phyloP scores from a whole-genome alignment of 2,113 vertebrate genomes.

The human region GRCh38 chr9:26603501-26604000 shows the following conservation, averaged over 20 bases:
- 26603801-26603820: background rate
- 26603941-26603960: background rate
- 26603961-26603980: background rate
- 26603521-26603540: background rate
- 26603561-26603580: background rate
- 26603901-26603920: background rate
- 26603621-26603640: conserved; percentile 18
- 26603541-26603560: background rate
- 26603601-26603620: background rate
- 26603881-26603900: background rate
- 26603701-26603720: conserved; percentile 39
- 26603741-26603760: conserved; percentile 37
- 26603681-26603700: conserved; percentile 44
- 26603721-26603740: conserved; percentile 1
- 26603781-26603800: background rate
- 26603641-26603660: conserved; percentile 53
- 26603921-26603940: background rate
- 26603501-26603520: background rate
- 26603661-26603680: conserved; percentile 5
- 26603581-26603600: background rate
- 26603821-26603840: background rate
- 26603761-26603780: conserved; percentile 23
- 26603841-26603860: background rate
- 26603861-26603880: background rate
- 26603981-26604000: background rate